These are phyloP conservation scores for Ophion obscuratus DNA, from an alignment of 2,888 invertebrate genomes.

Conservation along the genomic window DNA sequence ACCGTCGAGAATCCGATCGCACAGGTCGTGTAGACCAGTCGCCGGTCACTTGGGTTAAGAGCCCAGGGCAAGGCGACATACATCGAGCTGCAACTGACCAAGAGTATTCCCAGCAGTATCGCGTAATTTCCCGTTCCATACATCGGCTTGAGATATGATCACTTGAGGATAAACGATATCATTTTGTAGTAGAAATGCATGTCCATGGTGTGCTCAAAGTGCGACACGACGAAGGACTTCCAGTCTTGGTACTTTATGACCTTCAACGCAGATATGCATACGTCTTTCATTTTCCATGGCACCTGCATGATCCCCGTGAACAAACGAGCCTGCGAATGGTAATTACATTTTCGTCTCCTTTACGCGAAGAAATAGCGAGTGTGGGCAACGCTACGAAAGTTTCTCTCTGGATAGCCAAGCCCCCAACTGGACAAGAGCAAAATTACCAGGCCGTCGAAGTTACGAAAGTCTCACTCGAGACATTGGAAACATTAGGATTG, in stretches of 20 bases:
- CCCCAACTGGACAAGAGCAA: not conserved
- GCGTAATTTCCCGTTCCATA: too few relatives aligned
- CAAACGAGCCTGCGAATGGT: conserved; percentile 83
- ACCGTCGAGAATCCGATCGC: conserved; percentile 89
- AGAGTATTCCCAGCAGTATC: too few relatives aligned
- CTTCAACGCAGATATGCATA: conserved; percentile 85
- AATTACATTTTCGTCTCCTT: not conserved
- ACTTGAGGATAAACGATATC: too few relatives aligned
- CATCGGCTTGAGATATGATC: too few relatives aligned
- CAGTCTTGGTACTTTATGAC: conserved; percentile 84
- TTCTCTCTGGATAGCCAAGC: too few relatives aligned
- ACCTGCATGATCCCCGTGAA: conserved; percentile 85
- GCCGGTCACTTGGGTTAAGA: conserved; percentile 82
- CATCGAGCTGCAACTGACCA: too few relatives aligned
- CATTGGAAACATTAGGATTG: not conserved
- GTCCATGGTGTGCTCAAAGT: too few relatives aligned
- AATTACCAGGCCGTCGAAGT: not conserved
- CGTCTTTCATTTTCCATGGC: conserved; percentile 84
- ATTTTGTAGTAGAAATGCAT: too few relatives aligned
- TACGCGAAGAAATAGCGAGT: too few relatives aligned
- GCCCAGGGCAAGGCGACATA: conserved; percentile 84
- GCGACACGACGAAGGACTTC: too few relatives aligned
- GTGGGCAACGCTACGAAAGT: too few relatives aligned
- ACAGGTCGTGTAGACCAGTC: conserved; percentile 85
- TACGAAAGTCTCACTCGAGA: not conserved